Conservation (phyloP, 2,113 vertebrate genomes). For the Misgurnus mizolepis region DNA sequence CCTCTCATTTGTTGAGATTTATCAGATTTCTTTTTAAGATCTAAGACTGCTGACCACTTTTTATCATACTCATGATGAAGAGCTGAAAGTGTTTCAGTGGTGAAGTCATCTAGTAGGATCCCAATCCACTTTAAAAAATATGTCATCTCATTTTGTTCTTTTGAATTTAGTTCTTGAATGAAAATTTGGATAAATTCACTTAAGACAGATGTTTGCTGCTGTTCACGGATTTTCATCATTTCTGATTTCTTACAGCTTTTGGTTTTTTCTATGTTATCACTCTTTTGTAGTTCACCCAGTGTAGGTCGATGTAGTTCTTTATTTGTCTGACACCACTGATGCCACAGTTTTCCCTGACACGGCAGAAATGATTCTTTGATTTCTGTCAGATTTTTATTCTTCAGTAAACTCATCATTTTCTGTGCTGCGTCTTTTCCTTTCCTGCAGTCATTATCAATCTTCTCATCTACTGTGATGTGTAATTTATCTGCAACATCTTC, state of each 20-base stretch:
- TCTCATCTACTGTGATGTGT: background rate
- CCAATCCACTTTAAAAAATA: slow-evolving; percentile 75
- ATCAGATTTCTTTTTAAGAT: slow-evolving; percentile 55
- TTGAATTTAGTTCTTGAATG: slow-evolving; percentile 46
- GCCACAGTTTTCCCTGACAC: background rate
- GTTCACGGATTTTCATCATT: slow-evolving; percentile 59
- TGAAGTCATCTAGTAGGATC: slow-evolving; percentile 61
- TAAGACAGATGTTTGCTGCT: slow-evolving; percentile 52
- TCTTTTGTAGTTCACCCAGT: slow-evolving; percentile 51
- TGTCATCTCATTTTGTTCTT: slow-evolving; percentile 41
- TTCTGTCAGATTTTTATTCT: background rate
- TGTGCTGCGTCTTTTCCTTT: slow-evolving; percentile 1
- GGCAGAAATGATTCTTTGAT: background rate
- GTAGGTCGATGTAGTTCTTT: slow-evolving; percentile 50
- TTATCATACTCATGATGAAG: slow-evolving; percentile 60
- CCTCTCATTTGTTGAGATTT: slow-evolving; percentile 23
- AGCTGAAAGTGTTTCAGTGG: slow-evolving; percentile 49
- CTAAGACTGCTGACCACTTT: slow-evolving; percentile 59
- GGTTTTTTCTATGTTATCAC: slow-evolving; percentile 57
- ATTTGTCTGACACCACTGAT: slow-evolving; percentile 21
- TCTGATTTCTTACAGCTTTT: slow-evolving; percentile 64
- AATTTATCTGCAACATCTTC: background rate
- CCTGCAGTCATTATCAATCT: background rate
- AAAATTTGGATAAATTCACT: slow-evolving; percentile 49
- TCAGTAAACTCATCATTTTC: background rate